Evolutionary conservation across 2,797 vertebrate genomes (phyloP).

Genomic region (Limosa lapponica): DNA sequence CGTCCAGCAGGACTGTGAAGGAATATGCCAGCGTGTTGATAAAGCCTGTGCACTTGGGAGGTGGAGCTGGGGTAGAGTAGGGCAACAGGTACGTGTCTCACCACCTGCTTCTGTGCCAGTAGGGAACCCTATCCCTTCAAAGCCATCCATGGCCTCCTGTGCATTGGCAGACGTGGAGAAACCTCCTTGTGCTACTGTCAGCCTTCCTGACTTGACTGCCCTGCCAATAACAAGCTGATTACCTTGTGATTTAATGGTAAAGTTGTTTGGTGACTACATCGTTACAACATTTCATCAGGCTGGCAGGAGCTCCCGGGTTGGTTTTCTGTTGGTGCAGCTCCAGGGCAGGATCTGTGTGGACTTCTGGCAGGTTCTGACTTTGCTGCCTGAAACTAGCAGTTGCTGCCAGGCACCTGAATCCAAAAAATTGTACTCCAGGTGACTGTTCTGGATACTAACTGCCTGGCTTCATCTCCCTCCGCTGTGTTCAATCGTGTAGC

Average conservation of each 20-base stretch:
- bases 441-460: background rate
- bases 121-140: background rate
- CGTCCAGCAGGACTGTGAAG: background rate
- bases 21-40: background rate
- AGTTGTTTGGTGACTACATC: background rate
- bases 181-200: background rate
- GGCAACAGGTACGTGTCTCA: background rate
- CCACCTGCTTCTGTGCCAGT: background rate
- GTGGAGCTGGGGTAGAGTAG: background rate
- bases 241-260: background rate
- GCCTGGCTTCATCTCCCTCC: background rate
- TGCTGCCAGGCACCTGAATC: background rate
- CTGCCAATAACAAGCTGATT: background rate
- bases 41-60: background rate
- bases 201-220: background rate
- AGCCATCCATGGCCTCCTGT: background rate
- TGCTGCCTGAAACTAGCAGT: background rate
- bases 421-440: background rate
- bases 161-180: background rate
- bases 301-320: background rate
- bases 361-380: background rate
- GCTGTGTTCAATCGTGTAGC: background rate
- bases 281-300: background rate
- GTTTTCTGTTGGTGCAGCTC: background rate
- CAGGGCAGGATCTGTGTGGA: background rate